Conservation (phyloP, 2,888 invertebrate species). For the Thereva nobilitata region DNA sequence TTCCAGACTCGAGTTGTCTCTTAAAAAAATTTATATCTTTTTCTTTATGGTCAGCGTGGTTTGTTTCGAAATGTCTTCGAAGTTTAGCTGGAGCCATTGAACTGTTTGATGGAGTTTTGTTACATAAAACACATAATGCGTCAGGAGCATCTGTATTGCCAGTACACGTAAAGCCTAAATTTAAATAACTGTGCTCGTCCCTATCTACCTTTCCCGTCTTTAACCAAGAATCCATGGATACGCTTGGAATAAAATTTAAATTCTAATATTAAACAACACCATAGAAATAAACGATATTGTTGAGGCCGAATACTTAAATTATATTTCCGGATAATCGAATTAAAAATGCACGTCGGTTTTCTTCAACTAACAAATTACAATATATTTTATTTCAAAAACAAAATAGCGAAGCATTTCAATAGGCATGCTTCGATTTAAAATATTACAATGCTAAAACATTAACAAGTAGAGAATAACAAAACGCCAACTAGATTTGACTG, state of each 20-base stretch:
- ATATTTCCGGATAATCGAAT: no score
- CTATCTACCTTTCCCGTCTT: slow-evolving; percentile 6
- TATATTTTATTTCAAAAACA: no score
- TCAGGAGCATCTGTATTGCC: slow-evolving; percentile 8
- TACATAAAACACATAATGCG: slow-evolving; percentile 9
- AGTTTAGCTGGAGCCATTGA: slow-evolving; percentile 31
- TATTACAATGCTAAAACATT: no score
- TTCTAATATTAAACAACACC: no score
- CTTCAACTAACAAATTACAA: no score
- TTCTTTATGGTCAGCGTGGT: slow-evolving; percentile 22
- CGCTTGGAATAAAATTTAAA: slow-evolving; percentile 10
- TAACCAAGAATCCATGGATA: slow-evolving; percentile 13
- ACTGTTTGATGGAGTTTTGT: slow-evolving; percentile 17
- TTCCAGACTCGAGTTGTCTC: neutral
- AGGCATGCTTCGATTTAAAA: no score
- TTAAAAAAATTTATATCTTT: slow-evolving; percentile 26
- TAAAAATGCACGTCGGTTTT: no score
- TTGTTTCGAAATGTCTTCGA: slow-evolving; percentile 30
- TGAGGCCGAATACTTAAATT: no score
- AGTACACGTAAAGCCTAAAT: slow-evolving; percentile 13
- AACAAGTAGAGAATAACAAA: no score
- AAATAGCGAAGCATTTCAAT: no score
- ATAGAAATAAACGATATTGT: no score
- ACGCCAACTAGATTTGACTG: no score
- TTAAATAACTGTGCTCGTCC: slow-evolving; percentile 15